A percentile compares a stretch with the other conserved stretches of the same genome.
These are phyloP conservation scores for Philotrypesis tridentata DNA, from an alignment of 1,140 invertebrate species.

Conservation along the genomic window DNA sequence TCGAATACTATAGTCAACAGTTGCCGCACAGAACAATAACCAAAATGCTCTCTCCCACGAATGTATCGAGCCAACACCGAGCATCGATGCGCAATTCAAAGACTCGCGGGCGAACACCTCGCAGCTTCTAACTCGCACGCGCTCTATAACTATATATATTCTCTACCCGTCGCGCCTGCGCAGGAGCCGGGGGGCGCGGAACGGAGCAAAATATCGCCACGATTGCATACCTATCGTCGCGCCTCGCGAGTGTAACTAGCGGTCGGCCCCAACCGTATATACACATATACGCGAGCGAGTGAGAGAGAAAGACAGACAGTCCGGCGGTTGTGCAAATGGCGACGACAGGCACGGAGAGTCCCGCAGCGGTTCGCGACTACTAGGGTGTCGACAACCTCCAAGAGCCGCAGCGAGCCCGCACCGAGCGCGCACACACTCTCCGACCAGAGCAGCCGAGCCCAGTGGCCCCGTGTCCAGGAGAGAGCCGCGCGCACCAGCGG, in stretches of 20 bases:
- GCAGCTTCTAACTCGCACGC: too few relatives aligned
- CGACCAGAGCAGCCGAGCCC: background rate
- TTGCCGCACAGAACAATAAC: too few relatives aligned
- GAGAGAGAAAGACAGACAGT: conserved; percentile 23
- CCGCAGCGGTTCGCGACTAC: conserved; percentile 40
- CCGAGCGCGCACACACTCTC: background rate
- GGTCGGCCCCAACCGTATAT: background rate
- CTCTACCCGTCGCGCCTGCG: conserved; percentile 27
- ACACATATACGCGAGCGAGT: too few relatives aligned
- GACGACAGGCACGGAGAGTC: conserved; percentile 67
- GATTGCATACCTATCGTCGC: conserved; percentile 19
- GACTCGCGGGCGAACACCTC: background rate
- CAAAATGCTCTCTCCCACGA: too few relatives aligned
- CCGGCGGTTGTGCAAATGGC: conserved; percentile 71
- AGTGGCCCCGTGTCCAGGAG: conserved; percentile 10
- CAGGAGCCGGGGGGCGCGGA: background rate
- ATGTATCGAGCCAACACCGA: too few relatives aligned
- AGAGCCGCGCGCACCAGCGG: background rate
- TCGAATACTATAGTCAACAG: too few relatives aligned
- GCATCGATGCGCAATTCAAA: background rate
- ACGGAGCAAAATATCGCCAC: conserved; percentile 35
- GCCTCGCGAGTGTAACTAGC: background rate
- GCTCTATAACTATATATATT: too few relatives aligned
- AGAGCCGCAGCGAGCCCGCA: background rate
- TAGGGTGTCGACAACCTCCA: background rate